Base-by-base conservation (phyloP, 2,113 vertebrate genomes). In the Excalfactoria chinensis region DNA sequence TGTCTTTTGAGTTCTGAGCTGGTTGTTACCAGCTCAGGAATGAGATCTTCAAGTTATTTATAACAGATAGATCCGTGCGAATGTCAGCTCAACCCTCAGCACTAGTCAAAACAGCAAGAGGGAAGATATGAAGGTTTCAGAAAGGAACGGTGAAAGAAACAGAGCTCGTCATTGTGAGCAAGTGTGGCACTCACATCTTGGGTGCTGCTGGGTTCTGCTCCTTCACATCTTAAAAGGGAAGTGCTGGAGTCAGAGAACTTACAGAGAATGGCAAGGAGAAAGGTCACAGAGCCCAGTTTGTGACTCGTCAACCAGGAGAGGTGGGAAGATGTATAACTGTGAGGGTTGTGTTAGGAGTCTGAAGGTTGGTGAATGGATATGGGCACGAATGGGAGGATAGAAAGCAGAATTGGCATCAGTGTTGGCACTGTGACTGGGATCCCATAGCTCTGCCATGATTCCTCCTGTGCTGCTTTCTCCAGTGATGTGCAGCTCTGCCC, bases 101-200 rank as follows among this genome's bases (percentile, higher is more conserved):
- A 93, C 63, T 49, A 77, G 49, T 94, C 62, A 86, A 90, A 95
- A 90, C 67, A 93, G 71, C 44, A 80, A 70, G 49, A 35, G 35
- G 30, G 62, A 66, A 83, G 44, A 37, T 66, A 34, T 44, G 34
- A 34, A 92, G 70, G n/a, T 71, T 15, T 87, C 49, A 80, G 88
- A 70, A 86, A 48, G 32, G 16, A 94, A 59, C 1, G 62, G n/a
- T 69, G 49, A 3, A 62, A 90, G 76, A 86, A 87, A 32, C 0
- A 63, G 58, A 59, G 40, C 32, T 94, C 0, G 0, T 68, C 2
- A 4, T 74, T 71, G 83, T 63, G 72, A 82, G 77, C 75, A 16
- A 34, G 41, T 35, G 62, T 32, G 35, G 77, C 17, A 43, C 66
- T 89, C 4, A 0, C 26, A 53, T 40, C 41, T 80, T 71, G 88